Base-by-base conservation (phyloP, 2,888 invertebrate species). In the Pheosia tremula region DNA sequence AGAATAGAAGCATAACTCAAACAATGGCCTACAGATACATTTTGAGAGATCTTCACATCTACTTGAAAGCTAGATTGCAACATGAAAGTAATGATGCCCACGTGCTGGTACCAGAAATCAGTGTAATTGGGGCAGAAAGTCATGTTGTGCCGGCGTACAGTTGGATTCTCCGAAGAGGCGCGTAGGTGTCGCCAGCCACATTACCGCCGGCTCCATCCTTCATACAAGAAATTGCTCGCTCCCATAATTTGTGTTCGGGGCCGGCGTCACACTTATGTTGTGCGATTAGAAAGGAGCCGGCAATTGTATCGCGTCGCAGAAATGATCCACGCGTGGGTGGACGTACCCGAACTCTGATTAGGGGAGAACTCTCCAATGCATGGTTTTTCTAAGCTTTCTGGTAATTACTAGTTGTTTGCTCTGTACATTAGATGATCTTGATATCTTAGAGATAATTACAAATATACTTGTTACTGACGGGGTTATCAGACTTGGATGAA, bases 211-310 rank as follows among this genome's bases (percentile, higher is more conserved):
- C 78, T 76, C 81, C 85, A 92, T 91, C 89, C 89, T 91, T 91
- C 90, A 86, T 90, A 89, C 87, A 89, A 86, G 79, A 89, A 89
- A 88, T 88, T 87, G 80, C 88, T 86, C 83, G 91, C 90, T 91
- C 92, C 88, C 89, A 91, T 93, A 89, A 90, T 90, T 91, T 89
- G 79, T 85, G 88, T 91, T 92, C 90, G 90, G 88, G 93, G 93
- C 88, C 91, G 86, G 79, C 83, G 91, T 88, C 88, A 90, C 88
- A 91, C 89, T 90, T 90, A 81, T 84, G 82, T 86, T 83, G 84
- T 78, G 79, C 86, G 86, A 90, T 93, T 92, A 92, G 93, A 93
- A 92, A 92, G 90, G 91, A 87, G 87, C 86, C 81, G 82, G 84
- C 87, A 90, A 90, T 90, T 90, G 88, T 87, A 84, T 81, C 85